Base-by-base conservation (phyloP, 2,113 vertebrate species). In the Reinhardtius hippoglossoides region DNA sequence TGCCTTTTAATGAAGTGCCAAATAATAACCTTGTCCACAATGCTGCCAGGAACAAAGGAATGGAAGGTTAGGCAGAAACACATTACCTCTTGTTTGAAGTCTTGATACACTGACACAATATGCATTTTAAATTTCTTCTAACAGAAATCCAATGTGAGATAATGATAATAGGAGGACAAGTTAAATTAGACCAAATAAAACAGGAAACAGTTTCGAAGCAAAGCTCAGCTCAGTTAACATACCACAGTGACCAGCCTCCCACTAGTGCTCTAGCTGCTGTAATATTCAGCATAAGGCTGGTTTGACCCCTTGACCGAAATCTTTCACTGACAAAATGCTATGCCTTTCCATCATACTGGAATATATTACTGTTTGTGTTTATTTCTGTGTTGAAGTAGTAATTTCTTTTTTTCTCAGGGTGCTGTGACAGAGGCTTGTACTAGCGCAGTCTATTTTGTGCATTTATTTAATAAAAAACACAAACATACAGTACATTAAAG, bases 1-100 rank as follows among this genome's bases (percentile, higher is more conserved):
- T 76, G 93, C 90, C 92, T 93, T 92, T 93, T 93, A 94, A 93
- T 92, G 86, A 95, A 95, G 95, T 95, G 95, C 95, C 94, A 95
- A 95, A 95, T 93, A 91, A 89, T 82, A 85, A 94, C 87, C 82
- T 91, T 88, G 87, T 93, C 88, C 88, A 90, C 87, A 87, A 94
- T 90, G 92, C 92, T 94, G 92, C 93, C 92, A 91, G 90, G 90
- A 92, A 89, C 50, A 80, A 88, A 87, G 80, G 85, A 92, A 89
- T 68, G 80, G 85, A 86, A 84, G 86, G 76, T 87, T 85, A 88
- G 87, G 89, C 79, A 83, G 74, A 87, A 93, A 94, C 92, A 89
- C 87, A 91, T 94, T 94, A 93, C 92, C 93, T 95, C 93, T 91
- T 84, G 87, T 93, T 89, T 93, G 57, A 88, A 92, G 88, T 93